Evolutionary conservation across 2,797 vertebrate species (phyloP).

Genomic region (Serranus cabrilla): DNA sequence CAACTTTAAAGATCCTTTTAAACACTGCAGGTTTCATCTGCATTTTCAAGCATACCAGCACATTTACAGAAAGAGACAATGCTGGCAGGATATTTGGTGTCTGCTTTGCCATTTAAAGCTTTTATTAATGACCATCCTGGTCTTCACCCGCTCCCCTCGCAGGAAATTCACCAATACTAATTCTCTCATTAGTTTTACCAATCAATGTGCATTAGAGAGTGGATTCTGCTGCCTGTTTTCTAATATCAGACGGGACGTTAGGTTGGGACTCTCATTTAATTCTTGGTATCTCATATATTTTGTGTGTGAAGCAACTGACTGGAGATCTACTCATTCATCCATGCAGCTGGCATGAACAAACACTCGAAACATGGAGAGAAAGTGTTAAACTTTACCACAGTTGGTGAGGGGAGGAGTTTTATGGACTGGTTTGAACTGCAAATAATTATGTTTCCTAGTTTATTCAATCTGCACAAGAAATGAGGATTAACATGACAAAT

Average conservation of each 20-base stretch:
- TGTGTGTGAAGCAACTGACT: neutral
- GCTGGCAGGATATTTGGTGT: neutral
- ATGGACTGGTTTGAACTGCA: neutral
- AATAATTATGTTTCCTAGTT: neutral
- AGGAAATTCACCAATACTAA: neutral
- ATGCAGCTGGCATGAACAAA: neutral
- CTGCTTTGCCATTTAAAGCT: neutral
- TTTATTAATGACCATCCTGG: neutral
- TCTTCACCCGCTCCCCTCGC: neutral
- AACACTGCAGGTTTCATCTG: neutral
- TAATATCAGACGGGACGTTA: neutral
- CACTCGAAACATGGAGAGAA: neutral
- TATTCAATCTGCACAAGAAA: no score
- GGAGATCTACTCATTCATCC: neutral
- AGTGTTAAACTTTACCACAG: neutral
- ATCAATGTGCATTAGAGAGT: neutral
- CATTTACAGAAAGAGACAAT: neutral
- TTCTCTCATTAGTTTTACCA: neutral
- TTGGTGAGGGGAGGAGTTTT: neutral
- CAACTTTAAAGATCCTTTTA: no score
- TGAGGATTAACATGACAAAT: neutral
- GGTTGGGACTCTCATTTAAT: neutral
- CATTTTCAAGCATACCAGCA: neutral
- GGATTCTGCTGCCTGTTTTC: neutral
- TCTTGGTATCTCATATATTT: neutral